These are phyloP conservation scores for Metopia argyrocephala DNA, from an alignment of 2,888 invertebrate species.

Conservation along the genomic window DNA sequence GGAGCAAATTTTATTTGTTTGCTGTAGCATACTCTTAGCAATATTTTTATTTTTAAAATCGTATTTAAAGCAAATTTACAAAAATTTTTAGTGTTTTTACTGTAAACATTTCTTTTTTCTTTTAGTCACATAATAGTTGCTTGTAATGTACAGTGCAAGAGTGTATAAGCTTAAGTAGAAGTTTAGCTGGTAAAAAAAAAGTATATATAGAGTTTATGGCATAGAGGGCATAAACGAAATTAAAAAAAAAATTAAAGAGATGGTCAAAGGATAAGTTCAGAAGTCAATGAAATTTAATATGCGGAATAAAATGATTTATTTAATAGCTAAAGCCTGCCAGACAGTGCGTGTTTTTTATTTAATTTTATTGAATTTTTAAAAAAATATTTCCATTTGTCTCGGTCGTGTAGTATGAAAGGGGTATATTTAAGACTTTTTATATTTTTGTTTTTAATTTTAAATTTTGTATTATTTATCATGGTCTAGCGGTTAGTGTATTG, in stretches of 20 bases:
- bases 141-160: background rate
- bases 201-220: background rate
- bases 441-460: too few species aligned
- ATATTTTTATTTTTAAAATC: too few species aligned
- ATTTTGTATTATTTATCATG: too few species aligned
- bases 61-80: too few species aligned
- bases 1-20: background rate
- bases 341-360: too few species aligned
- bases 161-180: constrained; percentile 1
- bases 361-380: too few species aligned
- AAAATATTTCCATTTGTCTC: too few species aligned
- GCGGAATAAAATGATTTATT: background rate
- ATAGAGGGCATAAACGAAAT: background rate
- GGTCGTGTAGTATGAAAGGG: too few species aligned
- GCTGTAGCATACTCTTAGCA: background rate
- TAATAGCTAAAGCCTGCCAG: too few species aligned
- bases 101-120: background rate
- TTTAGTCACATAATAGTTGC: background rate
- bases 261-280: background rate
- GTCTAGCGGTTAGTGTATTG: too few species aligned
- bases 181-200: background rate
- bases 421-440: too few species aligned
- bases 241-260: background rate
- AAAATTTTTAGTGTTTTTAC: background rate
- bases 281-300: background rate